phyloP scores from a whole-genome alignment of 2,797 vertebrate genomes.

The Typhlichthys subterraneus region DNA sequence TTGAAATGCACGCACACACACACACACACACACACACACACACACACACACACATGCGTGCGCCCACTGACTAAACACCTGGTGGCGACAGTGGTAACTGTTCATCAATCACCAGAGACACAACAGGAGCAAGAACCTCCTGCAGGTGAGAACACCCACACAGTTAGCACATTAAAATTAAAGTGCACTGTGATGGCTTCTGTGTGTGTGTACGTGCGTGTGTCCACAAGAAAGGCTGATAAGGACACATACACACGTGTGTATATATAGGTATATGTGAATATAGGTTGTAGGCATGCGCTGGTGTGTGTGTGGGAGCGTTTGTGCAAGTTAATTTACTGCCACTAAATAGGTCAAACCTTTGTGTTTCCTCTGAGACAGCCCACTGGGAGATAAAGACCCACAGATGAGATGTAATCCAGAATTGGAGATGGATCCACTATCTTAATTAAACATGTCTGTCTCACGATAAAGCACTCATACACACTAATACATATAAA shows the following conservation, averaged over 20 bases:
- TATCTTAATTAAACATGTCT: too few relatives aligned
- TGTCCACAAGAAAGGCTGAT: too few relatives aligned
- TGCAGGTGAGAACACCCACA: background rate
- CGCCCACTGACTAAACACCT: conserved; percentile 54
- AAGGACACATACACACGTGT: too few relatives aligned
- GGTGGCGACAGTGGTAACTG: conserved; percentile 23
- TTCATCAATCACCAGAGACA: conserved; percentile 44
- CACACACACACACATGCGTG: conserved; percentile 28
- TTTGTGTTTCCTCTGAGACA: conserved; percentile 43
- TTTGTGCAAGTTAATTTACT: conserved; percentile 7
- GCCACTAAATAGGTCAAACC: conserved; percentile 60
- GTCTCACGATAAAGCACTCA: too few relatives aligned
- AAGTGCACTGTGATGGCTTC: too few relatives aligned
- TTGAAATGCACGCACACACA: conserved; percentile 50
- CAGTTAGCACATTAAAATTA: too few relatives aligned
- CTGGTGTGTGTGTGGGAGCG: too few relatives aligned
- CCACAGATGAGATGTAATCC: conserved; percentile 60
- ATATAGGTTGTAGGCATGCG: too few relatives aligned
- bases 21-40: too few relatives aligned
- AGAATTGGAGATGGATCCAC: conserved; percentile 51
- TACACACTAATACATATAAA: too few relatives aligned
- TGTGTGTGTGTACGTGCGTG: too few relatives aligned
- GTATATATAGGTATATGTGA: too few relatives aligned
- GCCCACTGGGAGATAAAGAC: conserved; percentile 54
- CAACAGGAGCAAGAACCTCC: background rate